Conservation (phyloP, 2,888 invertebrate genomes). For the Cremastinae sp. region DNA sequence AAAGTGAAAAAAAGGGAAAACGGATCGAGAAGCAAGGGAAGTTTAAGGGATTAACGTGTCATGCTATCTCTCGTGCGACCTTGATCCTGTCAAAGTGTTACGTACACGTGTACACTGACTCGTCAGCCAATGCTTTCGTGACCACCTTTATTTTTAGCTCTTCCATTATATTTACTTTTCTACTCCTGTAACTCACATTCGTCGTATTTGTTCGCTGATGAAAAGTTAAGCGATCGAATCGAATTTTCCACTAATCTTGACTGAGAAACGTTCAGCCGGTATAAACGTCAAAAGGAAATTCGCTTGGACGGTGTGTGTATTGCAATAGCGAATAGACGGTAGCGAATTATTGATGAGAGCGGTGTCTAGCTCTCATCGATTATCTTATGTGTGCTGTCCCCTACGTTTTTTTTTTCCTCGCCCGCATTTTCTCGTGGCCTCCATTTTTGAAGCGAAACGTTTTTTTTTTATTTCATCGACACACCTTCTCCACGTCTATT, state of each 20-base stretch:
- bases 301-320: slow-evolving; percentile 17
- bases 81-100: slow-evolving; percentile 46
- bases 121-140: slow-evolving; percentile 10
- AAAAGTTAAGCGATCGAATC: too few species aligned
- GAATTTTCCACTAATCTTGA: too few species aligned
- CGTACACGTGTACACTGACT: too few species aligned
- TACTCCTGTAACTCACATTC: too few species aligned
- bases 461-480: too few species aligned
- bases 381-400: slow-evolving; percentile 38
- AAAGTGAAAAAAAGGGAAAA: slow-evolving; percentile 9
- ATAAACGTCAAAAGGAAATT: too few species aligned
- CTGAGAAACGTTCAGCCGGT: too few species aligned
- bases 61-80: slow-evolving; percentile 52
- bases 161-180: slow-evolving; percentile 25
- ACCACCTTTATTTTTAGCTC: slow-evolving; percentile 17
- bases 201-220: too few species aligned
- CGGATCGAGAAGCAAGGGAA: neutral
- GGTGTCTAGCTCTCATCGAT: slow-evolving; percentile 50
- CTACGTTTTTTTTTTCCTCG: slow-evolving; percentile 17
- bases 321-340: slow-evolving; percentile 16
- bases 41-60: slow-evolving; percentile 27
- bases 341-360: slow-evolving; percentile 53
- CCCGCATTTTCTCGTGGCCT: slow-evolving; percentile 20
- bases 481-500: too few species aligned
- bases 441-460: too few species aligned